A percentile compares a stretch with the other conserved stretches of the same genome.
Evolutionary conservation across 1,140 invertebrate genomes (phyloP).

Genomic region (Bombus waltoni): DNA sequence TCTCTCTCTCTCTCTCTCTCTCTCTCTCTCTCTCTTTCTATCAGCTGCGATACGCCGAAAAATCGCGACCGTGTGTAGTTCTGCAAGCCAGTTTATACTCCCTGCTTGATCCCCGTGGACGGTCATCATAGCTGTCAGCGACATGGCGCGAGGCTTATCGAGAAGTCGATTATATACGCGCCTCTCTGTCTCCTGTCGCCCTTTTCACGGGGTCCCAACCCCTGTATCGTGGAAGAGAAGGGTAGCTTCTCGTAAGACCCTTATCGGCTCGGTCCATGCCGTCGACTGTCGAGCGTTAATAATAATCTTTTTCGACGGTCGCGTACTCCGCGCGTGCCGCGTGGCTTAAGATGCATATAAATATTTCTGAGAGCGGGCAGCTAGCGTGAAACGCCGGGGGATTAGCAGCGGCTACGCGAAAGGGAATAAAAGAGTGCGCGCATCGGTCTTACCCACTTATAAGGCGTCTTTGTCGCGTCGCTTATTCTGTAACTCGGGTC

Average conservation of each 20-base stretch:
- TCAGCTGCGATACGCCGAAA: neutral
- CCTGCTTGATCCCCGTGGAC: slow-evolving; percentile 46
- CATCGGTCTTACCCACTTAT: slow-evolving; percentile 45
- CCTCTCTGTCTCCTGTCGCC: slow-evolving; percentile 45
- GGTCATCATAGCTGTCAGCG: slow-evolving; percentile 55
- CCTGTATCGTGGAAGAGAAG: slow-evolving; percentile 16
- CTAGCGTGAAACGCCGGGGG: slow-evolving; percentile 63
- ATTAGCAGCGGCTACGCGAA: slow-evolving; percentile 48
- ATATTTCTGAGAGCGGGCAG: slow-evolving; percentile 64
- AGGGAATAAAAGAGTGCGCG: slow-evolving; percentile 50
- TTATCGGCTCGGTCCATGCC: slow-evolving; percentile 73
- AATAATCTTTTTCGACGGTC: slow-evolving; percentile 69
- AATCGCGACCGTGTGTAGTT: neutral
- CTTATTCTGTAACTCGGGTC: slow-evolving; percentile 25
- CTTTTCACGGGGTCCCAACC: slow-evolving; percentile 56
- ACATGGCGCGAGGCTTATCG: slow-evolving; percentile 56
- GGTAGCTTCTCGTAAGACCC: slow-evolving; percentile 67
- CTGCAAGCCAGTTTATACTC: slow-evolving; percentile 2
- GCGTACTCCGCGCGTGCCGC: slow-evolving; percentile 44
- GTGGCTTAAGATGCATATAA: slow-evolving; percentile 70
- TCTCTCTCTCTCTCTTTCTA: neutral
- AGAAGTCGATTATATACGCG: slow-evolving; percentile 48
- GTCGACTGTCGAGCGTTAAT: slow-evolving; percentile 60
- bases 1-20: neutral
- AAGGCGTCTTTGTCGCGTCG: slow-evolving; percentile 39